Percentiles rank a stretch among this genome's conserved stretches.
phyloP scores from a whole-genome alignment of 1,140 invertebrate species.

The Apis dorsata region DNA sequence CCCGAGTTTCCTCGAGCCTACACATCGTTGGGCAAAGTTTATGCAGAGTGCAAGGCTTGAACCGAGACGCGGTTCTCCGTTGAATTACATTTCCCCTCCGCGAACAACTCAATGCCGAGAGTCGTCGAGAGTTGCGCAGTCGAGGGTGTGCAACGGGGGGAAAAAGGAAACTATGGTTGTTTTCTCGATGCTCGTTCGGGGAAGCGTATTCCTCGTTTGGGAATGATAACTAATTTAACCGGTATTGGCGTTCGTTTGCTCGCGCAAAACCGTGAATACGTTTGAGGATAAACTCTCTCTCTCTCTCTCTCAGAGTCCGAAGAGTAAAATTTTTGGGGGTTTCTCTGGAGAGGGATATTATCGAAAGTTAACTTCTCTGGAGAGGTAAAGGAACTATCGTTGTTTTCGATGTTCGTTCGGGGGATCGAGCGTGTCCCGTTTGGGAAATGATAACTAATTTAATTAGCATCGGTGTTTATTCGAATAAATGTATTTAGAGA shows the following conservation, averaged over 20 bases:
- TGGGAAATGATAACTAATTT: neutral
- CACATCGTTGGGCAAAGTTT: conserved; percentile 59
- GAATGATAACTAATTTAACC: too few species aligned
- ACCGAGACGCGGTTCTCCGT: conserved; percentile 16
- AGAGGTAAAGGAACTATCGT: neutral
- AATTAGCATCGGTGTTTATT: neutral
- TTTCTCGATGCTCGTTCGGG: too few species aligned
- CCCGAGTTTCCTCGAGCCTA: conserved; percentile 54
- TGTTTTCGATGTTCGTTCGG: neutral
- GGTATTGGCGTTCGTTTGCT: too few species aligned
- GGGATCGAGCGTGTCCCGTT: neutral
- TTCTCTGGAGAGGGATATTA: too few species aligned
- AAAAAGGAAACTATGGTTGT: neutral
- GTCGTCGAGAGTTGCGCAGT: neutral
- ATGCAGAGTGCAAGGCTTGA: conserved; percentile 39
- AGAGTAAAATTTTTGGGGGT: too few species aligned
- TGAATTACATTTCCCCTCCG: conserved; percentile 13
- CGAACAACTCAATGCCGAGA: conserved; percentile 1
- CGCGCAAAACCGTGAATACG: too few species aligned
- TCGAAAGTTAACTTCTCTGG: too few species aligned
- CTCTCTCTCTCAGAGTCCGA: too few species aligned
- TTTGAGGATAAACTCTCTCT: too few species aligned
- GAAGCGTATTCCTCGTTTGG: too few species aligned
- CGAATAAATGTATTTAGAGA: neutral
- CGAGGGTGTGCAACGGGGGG: too few species aligned